Evolutionary conservation across 1,140 invertebrate genomes (phyloP), one percentile per base, ranked within the genome.

Genomic region (Aradophagus sp.): DNA sequence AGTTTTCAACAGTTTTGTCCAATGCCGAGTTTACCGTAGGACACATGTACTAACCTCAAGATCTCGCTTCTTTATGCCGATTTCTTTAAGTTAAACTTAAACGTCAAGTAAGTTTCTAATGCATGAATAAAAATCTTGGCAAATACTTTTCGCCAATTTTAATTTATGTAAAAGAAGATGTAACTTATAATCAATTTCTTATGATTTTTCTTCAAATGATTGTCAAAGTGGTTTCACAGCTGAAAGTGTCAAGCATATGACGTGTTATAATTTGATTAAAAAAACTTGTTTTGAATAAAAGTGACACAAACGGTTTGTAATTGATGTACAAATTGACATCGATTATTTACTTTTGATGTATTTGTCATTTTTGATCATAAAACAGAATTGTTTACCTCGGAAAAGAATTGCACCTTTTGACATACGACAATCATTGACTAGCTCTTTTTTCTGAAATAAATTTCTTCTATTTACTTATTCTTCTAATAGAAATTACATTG

Each of bases 11-110:
- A 29, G 2, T 29, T 29, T 29, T 29, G 11, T 5, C 11, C 27
- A n/a, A n/a, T n/a, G n/a, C n/a, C 2, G 27, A 29, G 27, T 29
- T 47, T 19, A 5, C 10, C 32, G 34, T 56, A 13, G 55, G 67
- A 45, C 70, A 69, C 73, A 77, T 77, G 69, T 63, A 69, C 45
- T 65, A 69, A 52, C 53, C 39, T 65, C 16, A 2, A 13, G 19
- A 27, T 39, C 12, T 42, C 19, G 5, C 29, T 48, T 15, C 2
- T 45, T 27, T 38, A 48, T 41, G 39, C 11, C 8, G 6, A 26
- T 38, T 38, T 36, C 47, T 32, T 15, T n/a, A 6, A 26, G 1
- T 47, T 13, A 41, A 56, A 27, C 27, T 2, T 29, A 2, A 5
- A 29, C 3, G 27, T 23, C 29, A 67, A 36, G 50, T 62, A 67